Conservation (phyloP, 2,113 vertebrate species). For the Lanius collurio region DNA sequence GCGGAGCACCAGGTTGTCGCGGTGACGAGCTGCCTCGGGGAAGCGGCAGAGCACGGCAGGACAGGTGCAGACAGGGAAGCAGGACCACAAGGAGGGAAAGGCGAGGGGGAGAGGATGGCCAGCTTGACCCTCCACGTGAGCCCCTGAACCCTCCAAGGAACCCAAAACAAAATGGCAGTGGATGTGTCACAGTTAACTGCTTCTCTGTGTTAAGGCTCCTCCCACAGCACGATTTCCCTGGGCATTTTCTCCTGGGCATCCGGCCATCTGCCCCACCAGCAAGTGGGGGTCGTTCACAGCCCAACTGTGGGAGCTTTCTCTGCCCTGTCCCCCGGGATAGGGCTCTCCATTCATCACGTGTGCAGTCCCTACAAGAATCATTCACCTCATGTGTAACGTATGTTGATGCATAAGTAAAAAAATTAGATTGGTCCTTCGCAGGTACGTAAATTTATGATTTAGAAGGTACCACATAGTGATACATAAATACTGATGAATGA, state of each 20-base stretch:
- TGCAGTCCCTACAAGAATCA: fast-evolving
- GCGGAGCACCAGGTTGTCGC: not conserved
- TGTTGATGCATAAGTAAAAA: not conserved
- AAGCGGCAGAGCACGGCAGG: not conserved
- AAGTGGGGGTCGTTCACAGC: not conserved
- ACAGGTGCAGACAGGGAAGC: not conserved
- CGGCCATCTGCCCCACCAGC: not conserved
- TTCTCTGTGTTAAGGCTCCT: not conserved
- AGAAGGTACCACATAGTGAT: not conserved
- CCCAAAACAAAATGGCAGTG: not conserved
- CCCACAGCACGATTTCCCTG: no score
- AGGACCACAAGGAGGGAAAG: not conserved
- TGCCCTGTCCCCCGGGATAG: not conserved
- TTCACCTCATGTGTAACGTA: not conserved
- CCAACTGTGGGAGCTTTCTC: not conserved
- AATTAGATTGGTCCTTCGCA: not conserved
- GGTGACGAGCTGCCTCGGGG: not conserved
- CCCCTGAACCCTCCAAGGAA: no score
- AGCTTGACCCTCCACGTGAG: no score
- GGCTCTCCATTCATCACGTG: not conserved
- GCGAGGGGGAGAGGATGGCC: no score
- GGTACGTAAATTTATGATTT: not conserved
- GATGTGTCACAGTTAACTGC: not conserved
- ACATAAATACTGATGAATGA: not conserved
- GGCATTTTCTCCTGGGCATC: not conserved